A percentile compares a stretch with the other conserved stretches of the same genome.
phyloP scores from a whole-genome alignment of 1,140 invertebrate species.

The Onthophagus taurus region DNA sequence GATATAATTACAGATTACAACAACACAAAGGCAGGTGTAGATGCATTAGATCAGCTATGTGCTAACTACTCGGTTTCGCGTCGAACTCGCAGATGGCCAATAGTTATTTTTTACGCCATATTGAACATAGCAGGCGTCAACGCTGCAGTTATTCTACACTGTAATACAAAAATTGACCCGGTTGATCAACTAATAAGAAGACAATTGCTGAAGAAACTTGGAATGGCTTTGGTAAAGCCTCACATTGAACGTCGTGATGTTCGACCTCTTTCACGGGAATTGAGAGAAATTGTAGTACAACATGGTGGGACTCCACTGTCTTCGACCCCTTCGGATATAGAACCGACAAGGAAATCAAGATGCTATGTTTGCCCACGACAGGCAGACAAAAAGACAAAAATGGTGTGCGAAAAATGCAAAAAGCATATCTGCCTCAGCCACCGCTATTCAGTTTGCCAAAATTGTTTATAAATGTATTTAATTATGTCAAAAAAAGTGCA shows the following conservation, averaged over 20 bases:
- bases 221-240: not conserved
- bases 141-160: too few species aligned
- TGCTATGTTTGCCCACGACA: not conserved
- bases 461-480: too few species aligned
- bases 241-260: not conserved
- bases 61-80: conserved; percentile 22
- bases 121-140: conserved; percentile 20
- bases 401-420: not conserved
- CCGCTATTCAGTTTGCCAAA: too few species aligned
- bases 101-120: conserved; percentile 24
- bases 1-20: conserved; percentile 29
- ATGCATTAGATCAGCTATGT: conserved; percentile 29
- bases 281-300: not conserved
- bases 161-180: not conserved
- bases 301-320: not conserved
- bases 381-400: not conserved
- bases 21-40: conserved; percentile 29
- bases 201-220: not conserved
- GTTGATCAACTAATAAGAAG: not conserved
- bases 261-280: not conserved
- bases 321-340: not conserved
- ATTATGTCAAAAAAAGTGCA: too few species aligned
- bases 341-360: not conserved
- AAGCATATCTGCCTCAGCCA: too few species aligned
- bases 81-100: conserved; percentile 28